Evolutionary conservation across 1,140 invertebrate genomes (phyloP).

Genomic region (Bradysia coprophila): DNA sequence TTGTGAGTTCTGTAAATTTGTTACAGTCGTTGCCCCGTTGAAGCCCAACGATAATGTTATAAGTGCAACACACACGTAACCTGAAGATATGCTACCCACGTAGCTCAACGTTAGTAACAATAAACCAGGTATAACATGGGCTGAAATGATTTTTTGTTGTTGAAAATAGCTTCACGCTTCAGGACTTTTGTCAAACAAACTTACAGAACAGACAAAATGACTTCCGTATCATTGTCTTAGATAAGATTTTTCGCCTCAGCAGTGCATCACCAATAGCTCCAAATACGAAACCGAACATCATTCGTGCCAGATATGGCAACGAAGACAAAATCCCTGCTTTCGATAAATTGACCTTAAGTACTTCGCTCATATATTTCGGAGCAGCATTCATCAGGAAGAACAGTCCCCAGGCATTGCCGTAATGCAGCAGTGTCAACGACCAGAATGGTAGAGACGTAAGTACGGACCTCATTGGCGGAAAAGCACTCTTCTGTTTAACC

Average conservation of each 20-base stretch:
- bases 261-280: constrained; percentile 45
- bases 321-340: constrained; percentile 49
- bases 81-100: constrained; percentile 39
- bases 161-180: not conserved
- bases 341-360: constrained; percentile 61
- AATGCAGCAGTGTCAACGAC: constrained; percentile 42
- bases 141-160: constrained; percentile 18
- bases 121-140: constrained; percentile 43
- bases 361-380: constrained; percentile 69
- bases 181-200: constrained; percentile 11
- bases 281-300: constrained; percentile 42
- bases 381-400: constrained; percentile 71
- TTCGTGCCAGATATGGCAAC: constrained; percentile 42
- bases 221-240: constrained; percentile 43
- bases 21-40: constrained; percentile 59
- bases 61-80: constrained; percentile 33
- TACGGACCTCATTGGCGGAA: constrained; percentile 36
- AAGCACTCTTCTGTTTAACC: constrained; percentile 22
- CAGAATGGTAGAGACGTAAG: constrained; percentile 45
- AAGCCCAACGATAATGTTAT: constrained; percentile 48
- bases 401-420: constrained; percentile 59
- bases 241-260: constrained; percentile 30
- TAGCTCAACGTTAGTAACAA: constrained; percentile 31
- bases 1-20: constrained; percentile 61
- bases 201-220: constrained; percentile 48